Evolutionary conservation across 2,797 vertebrate genomes (phyloP).

Genomic region (Urosaurus nigricauda): DNA sequence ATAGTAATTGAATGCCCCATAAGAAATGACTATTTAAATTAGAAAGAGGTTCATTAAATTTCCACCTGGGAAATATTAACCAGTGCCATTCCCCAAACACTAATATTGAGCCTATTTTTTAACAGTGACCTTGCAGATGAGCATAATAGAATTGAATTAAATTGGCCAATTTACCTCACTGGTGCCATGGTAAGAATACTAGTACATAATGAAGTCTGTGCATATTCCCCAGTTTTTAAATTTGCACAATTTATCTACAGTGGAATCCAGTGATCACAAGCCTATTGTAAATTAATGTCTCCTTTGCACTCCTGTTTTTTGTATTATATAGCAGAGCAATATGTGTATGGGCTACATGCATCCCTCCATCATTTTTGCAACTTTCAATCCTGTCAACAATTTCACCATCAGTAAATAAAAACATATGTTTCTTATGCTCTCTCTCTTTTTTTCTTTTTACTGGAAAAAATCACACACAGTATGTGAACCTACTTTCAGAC

Average conservation of each 20-base stretch:
- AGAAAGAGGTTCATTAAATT: conserved; percentile 26
- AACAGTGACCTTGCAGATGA: conserved; percentile 11
- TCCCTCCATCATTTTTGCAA: too few relatives aligned
- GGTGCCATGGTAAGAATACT: neutral
- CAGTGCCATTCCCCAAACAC: conserved; percentile 5
- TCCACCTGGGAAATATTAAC: neutral
- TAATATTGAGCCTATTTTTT: neutral
- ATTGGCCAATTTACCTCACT: neutral
- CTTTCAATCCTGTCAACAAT: too few relatives aligned
- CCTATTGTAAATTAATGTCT: neutral
- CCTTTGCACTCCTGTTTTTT: neutral
- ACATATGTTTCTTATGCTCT: too few relatives aligned
- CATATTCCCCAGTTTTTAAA: neutral
- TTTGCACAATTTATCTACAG: neutral
- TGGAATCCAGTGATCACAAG: too few relatives aligned
- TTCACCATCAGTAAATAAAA: too few relatives aligned
- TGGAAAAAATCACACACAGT: too few relatives aligned
- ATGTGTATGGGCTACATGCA: neutral
- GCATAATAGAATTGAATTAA: neutral
- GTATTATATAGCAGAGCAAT: neutral
- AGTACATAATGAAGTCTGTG: neutral
- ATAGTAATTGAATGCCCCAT: conserved; percentile 9
- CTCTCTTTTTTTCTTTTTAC: too few relatives aligned
- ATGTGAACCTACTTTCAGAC: too few relatives aligned
- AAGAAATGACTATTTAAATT: conserved; percentile 25